These are phyloP conservation scores for Oxyruncus cristatus DNA, from an alignment of 2,113 vertebrate genomes.

Conservation along the genomic window DNA sequence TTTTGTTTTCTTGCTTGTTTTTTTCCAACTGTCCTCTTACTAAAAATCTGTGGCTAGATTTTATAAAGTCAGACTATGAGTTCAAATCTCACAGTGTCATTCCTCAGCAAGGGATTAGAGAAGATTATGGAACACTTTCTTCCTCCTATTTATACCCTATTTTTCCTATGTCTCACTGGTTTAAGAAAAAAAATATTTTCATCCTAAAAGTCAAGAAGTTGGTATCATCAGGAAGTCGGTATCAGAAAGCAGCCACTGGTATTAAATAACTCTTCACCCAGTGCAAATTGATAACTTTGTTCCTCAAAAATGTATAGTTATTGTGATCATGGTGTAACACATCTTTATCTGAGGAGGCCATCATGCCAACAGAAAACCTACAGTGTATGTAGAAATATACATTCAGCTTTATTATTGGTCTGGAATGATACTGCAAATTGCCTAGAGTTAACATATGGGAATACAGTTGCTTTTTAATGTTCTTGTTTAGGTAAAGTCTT, in stretches of 20 bases:
- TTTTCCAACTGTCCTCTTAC: not conserved
- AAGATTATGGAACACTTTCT: not conserved
- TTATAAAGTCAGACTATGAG: not conserved
- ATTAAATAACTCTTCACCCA: not conserved
- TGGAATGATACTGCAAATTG: not conserved
- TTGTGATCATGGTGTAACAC: not conserved
- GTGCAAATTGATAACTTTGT: not conserved
- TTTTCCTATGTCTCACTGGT: not conserved
- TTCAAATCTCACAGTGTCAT: not conserved
- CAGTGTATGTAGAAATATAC: not conserved
- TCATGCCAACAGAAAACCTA: not conserved
- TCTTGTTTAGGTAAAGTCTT: not conserved
- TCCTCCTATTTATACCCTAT: not conserved
- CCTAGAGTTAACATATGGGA: not conserved
- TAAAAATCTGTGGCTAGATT: not conserved
- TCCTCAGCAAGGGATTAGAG: not conserved
- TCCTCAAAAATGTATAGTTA: not conserved
- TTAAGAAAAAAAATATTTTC: not conserved
- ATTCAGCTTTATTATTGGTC: not conserved
- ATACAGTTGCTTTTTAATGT: not conserved
- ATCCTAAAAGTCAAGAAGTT: not conserved
- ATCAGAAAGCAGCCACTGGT: not conserved
- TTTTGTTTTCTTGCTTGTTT: not conserved
- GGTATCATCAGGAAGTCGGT: not conserved
- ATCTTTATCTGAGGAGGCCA: not conserved